Base-by-base conservation (phyloP, 2,797 vertebrate genomes). In the Enteromius fasciolatus region DNA sequence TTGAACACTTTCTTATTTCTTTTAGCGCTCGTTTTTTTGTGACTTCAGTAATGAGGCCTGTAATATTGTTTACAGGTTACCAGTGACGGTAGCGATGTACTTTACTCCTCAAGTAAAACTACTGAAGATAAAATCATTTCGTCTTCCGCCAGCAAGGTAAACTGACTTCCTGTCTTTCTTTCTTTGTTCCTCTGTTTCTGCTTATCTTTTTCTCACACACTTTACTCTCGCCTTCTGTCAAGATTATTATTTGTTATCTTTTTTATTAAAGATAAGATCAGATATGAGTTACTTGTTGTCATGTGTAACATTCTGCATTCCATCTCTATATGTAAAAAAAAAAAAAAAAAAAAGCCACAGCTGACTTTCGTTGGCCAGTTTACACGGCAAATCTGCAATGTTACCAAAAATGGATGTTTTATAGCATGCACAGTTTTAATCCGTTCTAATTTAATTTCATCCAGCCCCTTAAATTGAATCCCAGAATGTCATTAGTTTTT, bases 131-230 rank as follows among this genome's bases (percentile, higher is more conserved):
- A 79, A 57, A 72, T 64, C 54, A 74, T 18, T 68, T n/a, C 84
- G 23, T 77, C 86, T 9, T 66, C 85, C 0, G 46, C 48, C 82
- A 92, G 90, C 80, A 91, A 94, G 91, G 94, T 94, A 85, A 61
- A 33, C 33, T 59, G 11, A 68, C 63, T 82, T 76, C 72, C 80
- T 75, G 70, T 75, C 46, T n/a, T 9, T 44, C n/a, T 74, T 18
- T 41, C 0, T 67, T 28, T 74, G 12, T 52, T 25, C n/a, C 6
- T 52, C 9, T 28, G 5, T 52, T 1, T 81, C 3, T 72, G 18
- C 23, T 61, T 72, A 36, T 73, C 69, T 48, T 73, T 73, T 1
- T 59, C 18, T 72, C 67, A 81, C 54, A 74, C 44, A 74, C 14
- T 64, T 72, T 52, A 28, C n/a, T 59, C n/a, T 80, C 52, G 28